phyloP scores from a whole-genome alignment of 2,888 invertebrate species.

The Luffia ferchaultella region DNA sequence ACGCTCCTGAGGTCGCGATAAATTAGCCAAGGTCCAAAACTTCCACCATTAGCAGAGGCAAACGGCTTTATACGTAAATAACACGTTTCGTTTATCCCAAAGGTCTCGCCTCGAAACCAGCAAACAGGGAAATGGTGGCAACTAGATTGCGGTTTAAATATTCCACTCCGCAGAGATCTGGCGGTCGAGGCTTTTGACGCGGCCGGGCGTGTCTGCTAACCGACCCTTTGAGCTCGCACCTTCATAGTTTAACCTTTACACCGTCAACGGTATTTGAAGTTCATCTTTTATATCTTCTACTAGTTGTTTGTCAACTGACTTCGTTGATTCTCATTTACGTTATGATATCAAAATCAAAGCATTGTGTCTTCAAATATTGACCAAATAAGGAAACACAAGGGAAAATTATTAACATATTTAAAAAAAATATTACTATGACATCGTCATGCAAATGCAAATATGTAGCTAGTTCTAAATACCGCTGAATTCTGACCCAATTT shows the following conservation, averaged over 20 bases:
- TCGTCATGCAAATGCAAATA: too few relatives aligned
- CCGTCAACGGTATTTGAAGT: neutral
- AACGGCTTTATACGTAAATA: neutral
- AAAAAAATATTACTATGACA: too few relatives aligned
- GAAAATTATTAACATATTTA: too few relatives aligned
- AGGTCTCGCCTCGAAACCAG: constrained; percentile 25
- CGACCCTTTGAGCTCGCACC: constrained; percentile 56
- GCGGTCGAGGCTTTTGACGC: constrained; percentile 53
- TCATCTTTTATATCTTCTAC: too few relatives aligned
- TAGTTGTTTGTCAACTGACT: too few relatives aligned
- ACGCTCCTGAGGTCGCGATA: neutral
- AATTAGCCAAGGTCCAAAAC: neutral
- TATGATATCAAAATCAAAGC: too few relatives aligned
- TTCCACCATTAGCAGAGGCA: neutral
- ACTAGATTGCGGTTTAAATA: constrained; percentile 41
- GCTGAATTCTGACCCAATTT: too few relatives aligned
- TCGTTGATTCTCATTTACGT: too few relatives aligned
- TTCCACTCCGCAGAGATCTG: constrained; percentile 30
- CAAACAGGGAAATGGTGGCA: constrained; percentile 30
- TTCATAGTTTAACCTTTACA: constrained; percentile 22
- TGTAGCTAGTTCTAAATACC: too few relatives aligned
- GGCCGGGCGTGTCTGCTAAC: constrained; percentile 3
- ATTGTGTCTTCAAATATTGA: too few relatives aligned
- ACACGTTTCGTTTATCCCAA: neutral
- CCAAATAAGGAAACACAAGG: too few relatives aligned